Evolutionary conservation across 2,888 invertebrate species (phyloP), one percentile per base, ranked within the genome.

Genomic region (Iphiclides podalirius): DNA sequence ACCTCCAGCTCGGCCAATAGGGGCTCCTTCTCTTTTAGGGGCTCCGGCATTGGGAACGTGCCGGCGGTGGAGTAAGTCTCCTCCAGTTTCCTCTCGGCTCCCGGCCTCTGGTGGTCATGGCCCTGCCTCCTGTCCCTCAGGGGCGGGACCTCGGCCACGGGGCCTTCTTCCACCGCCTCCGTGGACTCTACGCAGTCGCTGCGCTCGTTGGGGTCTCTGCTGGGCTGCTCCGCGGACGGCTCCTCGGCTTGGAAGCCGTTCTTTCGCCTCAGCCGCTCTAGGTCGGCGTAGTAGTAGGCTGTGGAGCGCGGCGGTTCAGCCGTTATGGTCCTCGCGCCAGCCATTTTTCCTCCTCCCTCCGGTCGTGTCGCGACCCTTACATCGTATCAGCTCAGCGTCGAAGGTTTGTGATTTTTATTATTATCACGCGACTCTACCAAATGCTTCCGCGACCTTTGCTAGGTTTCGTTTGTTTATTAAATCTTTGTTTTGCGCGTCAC

Each of bases 241-340:
- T 44, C 38, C 3, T 46, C 26, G 1, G 36, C 23, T 7, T 35
- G 39, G 34, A 37, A 28, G 46, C 54, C 43, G 45, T 58, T 75
- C 54, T 79, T 80, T 34, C 89, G 79, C 60, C 90, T 90, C 12
- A 91, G 79, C 1, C 90, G 81, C 38, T 91, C 91, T 0, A 90
- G 70, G 57, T 91, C 91, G 0, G 91, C 91, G 72, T 91, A 92
- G 70, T 89, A 88, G 63, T 90, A 90, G 0, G 89, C 87, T 52
- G 91, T 90, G 55, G 91, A 90, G 63, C 91, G 90, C 56, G 91
- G 91, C 9, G 90, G 90, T 70, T 91, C 91, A 38, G 82, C 85
- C 61, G 80, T 78, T 33, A 81, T 67, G 47, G 84, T 81, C 52
- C 88, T 63, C 0, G 67, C 70, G 0, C 75, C 75, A 23, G 81